These are phyloP conservation scores for Eleutherodactylus coqui DNA, from an alignment of 2,797 vertebrate genomes.

Conservation along the genomic window DNA sequence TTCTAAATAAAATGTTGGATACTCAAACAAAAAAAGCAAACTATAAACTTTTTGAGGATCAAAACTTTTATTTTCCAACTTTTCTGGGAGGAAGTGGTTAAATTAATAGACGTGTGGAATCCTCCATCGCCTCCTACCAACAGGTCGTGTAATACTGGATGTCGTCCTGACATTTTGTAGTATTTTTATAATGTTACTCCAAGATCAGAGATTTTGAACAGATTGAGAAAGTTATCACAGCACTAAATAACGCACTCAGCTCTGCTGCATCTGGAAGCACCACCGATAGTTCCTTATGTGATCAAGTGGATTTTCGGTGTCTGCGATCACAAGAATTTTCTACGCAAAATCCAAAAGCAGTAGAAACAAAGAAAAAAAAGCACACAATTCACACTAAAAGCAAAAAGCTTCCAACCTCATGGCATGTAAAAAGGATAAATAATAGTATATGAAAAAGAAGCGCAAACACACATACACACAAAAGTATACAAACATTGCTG, in stretches of 20 bases:
- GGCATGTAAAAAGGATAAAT: neutral
- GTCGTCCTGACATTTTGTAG: too few species aligned
- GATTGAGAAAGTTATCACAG: neutral
- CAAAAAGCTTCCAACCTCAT: neutral
- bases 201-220: too few species aligned
- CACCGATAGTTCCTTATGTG: neutral
- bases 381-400: neutral
- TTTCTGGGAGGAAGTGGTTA: too few species aligned
- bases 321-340: neutral
- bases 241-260: neutral
- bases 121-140: too few species aligned
- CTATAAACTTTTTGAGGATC: too few species aligned
- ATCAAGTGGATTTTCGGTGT: neutral
- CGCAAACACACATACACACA: neutral
- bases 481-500: constrained; percentile 44
- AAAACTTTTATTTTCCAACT: too few species aligned
- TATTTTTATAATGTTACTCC: too few species aligned
- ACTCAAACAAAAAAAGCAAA: too few species aligned
- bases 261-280: neutral
- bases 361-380: neutral
- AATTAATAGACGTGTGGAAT: too few species aligned
- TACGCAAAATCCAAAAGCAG: neutral
- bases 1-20: too few species aligned
- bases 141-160: too few species aligned
- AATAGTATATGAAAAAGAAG: neutral